These are phyloP conservation scores for Phrynocephalus guinanensis DNA, from an alignment of 2,797 vertebrate genomes.

Conservation along the genomic window DNA sequence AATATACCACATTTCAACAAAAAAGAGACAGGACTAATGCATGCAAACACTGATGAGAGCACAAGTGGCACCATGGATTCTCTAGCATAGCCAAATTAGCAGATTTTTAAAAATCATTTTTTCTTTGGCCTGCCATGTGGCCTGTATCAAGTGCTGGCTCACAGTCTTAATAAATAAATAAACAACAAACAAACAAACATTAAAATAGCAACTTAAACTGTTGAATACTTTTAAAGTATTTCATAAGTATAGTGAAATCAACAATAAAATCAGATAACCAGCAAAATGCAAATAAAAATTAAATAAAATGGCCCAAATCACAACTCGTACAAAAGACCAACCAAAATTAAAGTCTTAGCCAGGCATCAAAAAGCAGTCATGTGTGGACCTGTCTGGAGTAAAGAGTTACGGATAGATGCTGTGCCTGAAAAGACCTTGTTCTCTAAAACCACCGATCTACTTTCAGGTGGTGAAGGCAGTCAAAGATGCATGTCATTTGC, in stretches of 20 bases:
- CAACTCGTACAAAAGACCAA: background rate
- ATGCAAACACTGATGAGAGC: conserved; percentile 31
- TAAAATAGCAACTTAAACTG: background rate
- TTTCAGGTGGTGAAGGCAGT: background rate
- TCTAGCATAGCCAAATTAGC: background rate
- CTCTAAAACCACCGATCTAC: background rate
- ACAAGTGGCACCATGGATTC: conserved; percentile 23
- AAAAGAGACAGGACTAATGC: conserved; percentile 54
- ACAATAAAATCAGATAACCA: background rate
- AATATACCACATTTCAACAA: background rate
- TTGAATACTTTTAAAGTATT: background rate
- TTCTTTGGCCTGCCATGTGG: background rate
- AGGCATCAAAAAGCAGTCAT: background rate
- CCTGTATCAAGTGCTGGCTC: too few species aligned
- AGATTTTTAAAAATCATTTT: background rate
- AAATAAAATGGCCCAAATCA: background rate
- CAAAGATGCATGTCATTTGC: background rate
- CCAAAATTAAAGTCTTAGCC: background rate
- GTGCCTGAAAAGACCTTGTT: background rate
- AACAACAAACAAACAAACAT: too few species aligned
- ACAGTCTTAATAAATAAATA: background rate
- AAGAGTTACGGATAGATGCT: background rate
- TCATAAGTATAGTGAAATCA: background rate
- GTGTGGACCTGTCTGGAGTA: too few species aligned
- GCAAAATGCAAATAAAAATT: too few species aligned